A percentile compares a stretch with the other conserved stretches of the same genome.
phyloP scores from a whole-genome alignment of 2,113 vertebrate genomes.

The Periophthalmodon schlosseri region DNA sequence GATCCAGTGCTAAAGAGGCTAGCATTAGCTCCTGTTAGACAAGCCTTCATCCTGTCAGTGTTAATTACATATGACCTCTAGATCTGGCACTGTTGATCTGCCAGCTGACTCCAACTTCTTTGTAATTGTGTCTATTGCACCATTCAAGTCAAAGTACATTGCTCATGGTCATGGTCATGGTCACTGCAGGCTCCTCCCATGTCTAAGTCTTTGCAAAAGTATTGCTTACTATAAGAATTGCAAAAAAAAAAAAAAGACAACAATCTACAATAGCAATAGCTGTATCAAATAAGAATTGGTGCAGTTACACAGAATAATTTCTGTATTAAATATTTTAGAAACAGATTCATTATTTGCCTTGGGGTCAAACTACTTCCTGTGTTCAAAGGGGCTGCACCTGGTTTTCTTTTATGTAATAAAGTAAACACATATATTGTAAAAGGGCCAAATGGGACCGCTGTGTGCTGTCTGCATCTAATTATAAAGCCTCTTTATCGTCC shows the following conservation, averaged over 20 bases:
- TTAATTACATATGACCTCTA: conserved; percentile 42
- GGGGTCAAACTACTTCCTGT: background rate
- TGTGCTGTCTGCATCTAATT: too few relatives aligned
- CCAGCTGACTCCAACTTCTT: conserved; percentile 22
- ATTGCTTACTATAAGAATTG: too few relatives aligned
- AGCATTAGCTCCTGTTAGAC: conserved; percentile 25
- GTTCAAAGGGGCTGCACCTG: background rate
- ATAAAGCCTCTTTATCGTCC: too few relatives aligned
- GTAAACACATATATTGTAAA: too few relatives aligned
- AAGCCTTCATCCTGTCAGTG: conserved; percentile 16
- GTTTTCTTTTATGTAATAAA: too few relatives aligned
- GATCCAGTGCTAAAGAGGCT: conserved; percentile 25
- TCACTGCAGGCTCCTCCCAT: too few relatives aligned
- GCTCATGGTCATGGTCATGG: conserved; percentile 1
- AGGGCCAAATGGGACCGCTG: too few relatives aligned
- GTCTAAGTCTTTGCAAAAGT: too few relatives aligned
- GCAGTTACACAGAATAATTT: background rate
- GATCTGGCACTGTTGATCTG: conserved; percentile 19
- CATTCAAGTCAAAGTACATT: conserved; percentile 16
- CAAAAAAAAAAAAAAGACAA: too few relatives aligned
- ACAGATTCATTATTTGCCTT: background rate
- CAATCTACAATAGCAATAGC: background rate
- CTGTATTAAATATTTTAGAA: background rate
- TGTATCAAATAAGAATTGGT: too few relatives aligned
- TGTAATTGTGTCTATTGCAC: conserved; percentile 36